Base-by-base conservation (phyloP, 2,113 vertebrate species). In the Cavia aperea region DNA sequence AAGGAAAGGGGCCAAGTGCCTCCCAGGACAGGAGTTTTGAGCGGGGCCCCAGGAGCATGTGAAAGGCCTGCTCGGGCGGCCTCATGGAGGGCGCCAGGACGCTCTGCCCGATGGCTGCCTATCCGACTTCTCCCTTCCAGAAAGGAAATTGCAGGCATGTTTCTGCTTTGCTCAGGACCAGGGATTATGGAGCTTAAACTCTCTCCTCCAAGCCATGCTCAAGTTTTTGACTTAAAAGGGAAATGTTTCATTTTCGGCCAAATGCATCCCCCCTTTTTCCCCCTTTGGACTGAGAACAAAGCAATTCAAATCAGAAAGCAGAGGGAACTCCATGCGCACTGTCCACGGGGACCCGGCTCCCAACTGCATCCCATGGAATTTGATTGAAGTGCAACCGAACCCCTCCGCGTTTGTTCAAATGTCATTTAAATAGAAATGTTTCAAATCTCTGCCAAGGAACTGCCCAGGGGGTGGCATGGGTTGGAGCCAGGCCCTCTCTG, bases 161-260 rank as follows among this genome's bases (percentile, higher is more conserved):
- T 92, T 26, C 54, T 90, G 94, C 81, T 95, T 73, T 96, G 97
- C 96, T 97, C 94, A 94, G 94, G 97, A 97, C 96, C 58, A 70
- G 95, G 96, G 97, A 98, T 98, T 98, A 97, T 93, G 96, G 95
- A 95, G 96, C 94, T 98, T 97, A 98, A 97, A 97, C 95, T 97
- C 96, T 97, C 97, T 97, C 97, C 97, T 98, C 96, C 96, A 96
- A 98, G 97, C 97, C 95, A 96, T 96, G 97, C 97, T 98, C 97
- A 97, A 98, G 97, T 97, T 97, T 97, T 97, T 97, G 95, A 97
- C 97, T 98, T 98, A 97, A 98, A 98, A 98, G 97, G 97, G 97
- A 97, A 97, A 97, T 97, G 97, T 98, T 98, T 97, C 97, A 98
- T 98, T 98, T 98, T 97, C 96, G 97, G 97, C 97, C 98, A 98